Evolutionary conservation across 2,797 vertebrate species (phyloP).

Genomic region (Eurystomus glaucurus): DNA sequence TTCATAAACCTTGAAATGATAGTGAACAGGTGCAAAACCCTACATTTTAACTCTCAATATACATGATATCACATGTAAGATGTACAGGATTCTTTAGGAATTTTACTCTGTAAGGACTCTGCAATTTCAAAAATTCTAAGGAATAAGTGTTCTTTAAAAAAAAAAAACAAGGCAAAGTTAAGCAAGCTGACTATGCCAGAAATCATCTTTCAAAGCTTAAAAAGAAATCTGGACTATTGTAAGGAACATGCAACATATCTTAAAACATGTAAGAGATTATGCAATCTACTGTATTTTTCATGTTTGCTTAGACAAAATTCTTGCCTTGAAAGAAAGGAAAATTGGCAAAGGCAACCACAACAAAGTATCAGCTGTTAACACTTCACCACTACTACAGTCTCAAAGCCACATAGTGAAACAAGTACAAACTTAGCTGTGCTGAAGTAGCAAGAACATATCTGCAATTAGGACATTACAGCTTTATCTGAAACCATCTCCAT

Average conservation of each 20-base stretch:
- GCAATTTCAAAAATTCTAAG: not conserved
- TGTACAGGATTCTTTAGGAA: not conserved
- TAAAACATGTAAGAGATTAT: not conserved
- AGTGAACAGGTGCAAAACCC: conserved; percentile 43
- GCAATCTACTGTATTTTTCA: not conserved
- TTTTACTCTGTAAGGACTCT: not conserved
- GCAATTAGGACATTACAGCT: not conserved
- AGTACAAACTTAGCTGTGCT: not conserved
- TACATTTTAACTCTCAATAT: conserved; percentile 3
- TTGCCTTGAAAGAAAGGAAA: not conserved
- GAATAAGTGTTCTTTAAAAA: not conserved
- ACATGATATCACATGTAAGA: not conserved
- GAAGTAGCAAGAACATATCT: not conserved
- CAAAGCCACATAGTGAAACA: not conserved
- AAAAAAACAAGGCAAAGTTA: not conserved
- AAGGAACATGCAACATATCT: not conserved
- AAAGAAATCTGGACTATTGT: not conserved
- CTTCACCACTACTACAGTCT: not conserved
- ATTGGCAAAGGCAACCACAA: not conserved
- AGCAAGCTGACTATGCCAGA: not conserved
- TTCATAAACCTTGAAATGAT: conserved; percentile 94
- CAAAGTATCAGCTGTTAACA: not conserved
- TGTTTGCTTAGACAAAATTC: not conserved
- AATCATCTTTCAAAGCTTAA: not conserved
- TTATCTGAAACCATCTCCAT: not conserved